phyloP scores from a whole-genome alignment of 1,140 invertebrate genomes.

The Aporrectodea caliginosa region DNA sequence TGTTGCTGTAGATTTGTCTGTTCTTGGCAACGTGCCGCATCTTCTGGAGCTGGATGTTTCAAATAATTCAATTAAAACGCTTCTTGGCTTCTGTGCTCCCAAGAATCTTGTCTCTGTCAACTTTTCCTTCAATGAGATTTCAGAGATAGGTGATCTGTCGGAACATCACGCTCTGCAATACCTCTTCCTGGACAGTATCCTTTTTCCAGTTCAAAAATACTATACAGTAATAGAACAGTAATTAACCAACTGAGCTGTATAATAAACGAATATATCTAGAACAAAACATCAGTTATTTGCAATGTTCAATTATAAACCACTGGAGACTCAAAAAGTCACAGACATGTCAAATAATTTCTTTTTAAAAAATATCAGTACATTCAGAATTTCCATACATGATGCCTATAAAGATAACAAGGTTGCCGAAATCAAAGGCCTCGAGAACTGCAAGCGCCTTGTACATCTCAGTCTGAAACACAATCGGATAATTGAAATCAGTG shows the following conservation, averaged over 20 bases:
- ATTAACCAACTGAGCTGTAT: too few relatives aligned
- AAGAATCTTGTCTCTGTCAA: slow-evolving; percentile 50
- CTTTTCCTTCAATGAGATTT: slow-evolving; percentile 51
- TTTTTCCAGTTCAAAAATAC: slow-evolving; percentile 35
- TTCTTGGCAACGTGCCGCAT: slow-evolving; percentile 45
- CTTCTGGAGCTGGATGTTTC: slow-evolving; percentile 52
- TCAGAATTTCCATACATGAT: neutral
- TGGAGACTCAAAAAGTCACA: too few relatives aligned
- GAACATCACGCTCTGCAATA: slow-evolving; percentile 47
- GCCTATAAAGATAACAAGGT: slow-evolving; percentile 47
- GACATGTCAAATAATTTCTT: too few relatives aligned
- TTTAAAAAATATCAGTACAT: neutral
- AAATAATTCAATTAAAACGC: slow-evolving; percentile 47
- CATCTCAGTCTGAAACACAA: slow-evolving; percentile 52
- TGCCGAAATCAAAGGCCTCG: slow-evolving; percentile 44
- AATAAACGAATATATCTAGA: too few relatives aligned
- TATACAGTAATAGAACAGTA: too few relatives aligned
- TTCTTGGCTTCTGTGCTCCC: slow-evolving; percentile 50
- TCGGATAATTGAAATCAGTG: slow-evolving; percentile 46
- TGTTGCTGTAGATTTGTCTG: slow-evolving; percentile 51
- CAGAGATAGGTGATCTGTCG: slow-evolving; percentile 49
- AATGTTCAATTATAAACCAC: too few relatives aligned
- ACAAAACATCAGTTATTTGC: too few relatives aligned
- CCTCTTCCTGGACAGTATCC: slow-evolving; percentile 52
- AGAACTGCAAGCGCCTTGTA: slow-evolving; percentile 45